Conservation (phyloP, 2,888 invertebrate species). For the Lithosia quadra region DNA sequence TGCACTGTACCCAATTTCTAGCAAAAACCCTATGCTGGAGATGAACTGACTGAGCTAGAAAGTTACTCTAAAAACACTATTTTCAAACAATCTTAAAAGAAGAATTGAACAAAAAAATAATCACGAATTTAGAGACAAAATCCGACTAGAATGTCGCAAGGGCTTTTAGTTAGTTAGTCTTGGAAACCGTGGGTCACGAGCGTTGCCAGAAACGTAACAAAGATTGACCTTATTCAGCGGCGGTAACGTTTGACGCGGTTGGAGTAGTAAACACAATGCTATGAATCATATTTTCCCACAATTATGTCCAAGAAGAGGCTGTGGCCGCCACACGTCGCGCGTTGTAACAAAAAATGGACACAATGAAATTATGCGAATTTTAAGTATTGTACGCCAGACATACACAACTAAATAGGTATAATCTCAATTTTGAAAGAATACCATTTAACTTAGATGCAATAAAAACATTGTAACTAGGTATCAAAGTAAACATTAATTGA, state of each 20-base stretch:
- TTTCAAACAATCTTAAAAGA: conserved; percentile 10
- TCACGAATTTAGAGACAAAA: conserved; percentile 17
- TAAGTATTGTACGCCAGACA: conserved; percentile 17
- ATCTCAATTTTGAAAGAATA: not conserved
- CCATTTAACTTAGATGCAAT: not conserved
- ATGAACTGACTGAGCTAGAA: not conserved
- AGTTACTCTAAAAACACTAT: not conserved
- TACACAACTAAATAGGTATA: not conserved
- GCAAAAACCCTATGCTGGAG: not conserved
- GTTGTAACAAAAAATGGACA: conserved; percentile 37
- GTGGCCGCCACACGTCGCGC: conserved; percentile 40
- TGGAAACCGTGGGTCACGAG: conserved; percentile 47
- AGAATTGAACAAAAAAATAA: conserved; percentile 13
- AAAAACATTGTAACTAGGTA: not conserved
- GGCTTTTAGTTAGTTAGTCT: conserved; percentile 19
- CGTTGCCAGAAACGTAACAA: conserved; percentile 65
- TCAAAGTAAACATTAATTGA: not conserved
- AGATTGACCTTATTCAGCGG: conserved; percentile 73
- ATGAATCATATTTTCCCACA: conserved; percentile 77
- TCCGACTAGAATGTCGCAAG: conserved; percentile 34
- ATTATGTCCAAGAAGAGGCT: conserved; percentile 54
- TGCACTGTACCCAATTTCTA: not conserved
- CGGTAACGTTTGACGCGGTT: conserved; percentile 68
- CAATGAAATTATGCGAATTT: conserved; percentile 31
- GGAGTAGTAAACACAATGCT: conserved; percentile 68